Conservation (phyloP, 2,797 vertebrate species). For the Babyrousa celebensis region DNA sequence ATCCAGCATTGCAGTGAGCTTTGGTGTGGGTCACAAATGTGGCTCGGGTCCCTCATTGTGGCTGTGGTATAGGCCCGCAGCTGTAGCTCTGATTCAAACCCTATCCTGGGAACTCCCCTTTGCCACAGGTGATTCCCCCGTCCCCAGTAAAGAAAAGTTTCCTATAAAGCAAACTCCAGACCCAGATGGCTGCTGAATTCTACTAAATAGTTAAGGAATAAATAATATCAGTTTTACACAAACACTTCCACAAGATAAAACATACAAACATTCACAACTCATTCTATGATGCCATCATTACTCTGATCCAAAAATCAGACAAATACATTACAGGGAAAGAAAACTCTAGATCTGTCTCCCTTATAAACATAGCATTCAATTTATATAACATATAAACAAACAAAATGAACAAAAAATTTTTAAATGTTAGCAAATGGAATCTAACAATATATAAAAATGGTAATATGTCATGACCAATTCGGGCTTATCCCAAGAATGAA, state of each 20-base stretch:
- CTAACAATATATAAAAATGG: neutral
- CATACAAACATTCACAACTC: neutral
- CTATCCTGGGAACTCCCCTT: too few species aligned
- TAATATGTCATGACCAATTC: neutral
- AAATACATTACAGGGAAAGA: neutral
- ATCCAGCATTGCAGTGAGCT: too few species aligned
- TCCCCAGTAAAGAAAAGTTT: neutral
- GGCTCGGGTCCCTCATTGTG: too few species aligned
- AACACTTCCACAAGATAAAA: conserved; percentile 16
- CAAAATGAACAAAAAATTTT: neutral
- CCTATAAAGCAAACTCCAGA: neutral
- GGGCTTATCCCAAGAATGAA: neutral
- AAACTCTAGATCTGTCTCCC: neutral
- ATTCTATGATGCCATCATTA: neutral
- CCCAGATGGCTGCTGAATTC: neutral
- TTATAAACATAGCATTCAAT: neutral
- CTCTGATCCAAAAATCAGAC: neutral
- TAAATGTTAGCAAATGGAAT: neutral
- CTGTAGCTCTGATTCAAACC: too few species aligned
- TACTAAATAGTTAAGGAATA: neutral
- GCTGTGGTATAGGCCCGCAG: too few species aligned
- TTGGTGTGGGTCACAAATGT: too few species aligned
- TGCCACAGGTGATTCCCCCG: too few species aligned
- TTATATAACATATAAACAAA: neutral
- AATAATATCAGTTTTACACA: neutral